A percentile compares a stretch with the other conserved stretches of the same genome.
phyloP scores from a whole-genome alignment of 2,888 invertebrate genomes.

The Dexiosoma caninum region DNA sequence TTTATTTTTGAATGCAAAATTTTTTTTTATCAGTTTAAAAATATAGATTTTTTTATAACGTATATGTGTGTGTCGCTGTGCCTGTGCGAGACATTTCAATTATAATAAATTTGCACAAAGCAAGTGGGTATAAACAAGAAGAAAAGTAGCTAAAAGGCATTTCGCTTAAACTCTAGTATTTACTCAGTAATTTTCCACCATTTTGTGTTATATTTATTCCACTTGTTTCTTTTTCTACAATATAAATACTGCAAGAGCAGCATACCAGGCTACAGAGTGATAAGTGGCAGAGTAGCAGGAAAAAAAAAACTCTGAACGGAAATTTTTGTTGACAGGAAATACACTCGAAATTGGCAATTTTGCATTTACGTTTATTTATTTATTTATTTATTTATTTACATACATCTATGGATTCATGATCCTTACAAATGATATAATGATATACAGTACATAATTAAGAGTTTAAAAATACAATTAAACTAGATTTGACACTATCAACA shows the following conservation, averaged over 20 bases:
- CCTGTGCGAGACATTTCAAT: slow-evolving; percentile 48
- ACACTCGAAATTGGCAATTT: slow-evolving; percentile 78
- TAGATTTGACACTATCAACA: no score
- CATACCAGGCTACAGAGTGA: background rate
- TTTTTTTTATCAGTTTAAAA: background rate
- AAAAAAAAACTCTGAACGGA: slow-evolving; percentile 65
- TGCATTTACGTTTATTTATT: slow-evolving; percentile 78
- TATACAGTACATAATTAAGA: no score
- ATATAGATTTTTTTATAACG: slow-evolving; percentile 34
- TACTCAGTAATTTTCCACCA: slow-evolving; percentile 54
- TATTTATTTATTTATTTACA: no score
- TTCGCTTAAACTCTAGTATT: slow-evolving; percentile 53
- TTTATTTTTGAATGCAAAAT: background rate
- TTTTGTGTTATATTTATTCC: slow-evolving; percentile 42
- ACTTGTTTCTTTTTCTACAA: slow-evolving; percentile 16
- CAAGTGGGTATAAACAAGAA: background rate
- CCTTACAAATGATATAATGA: no score
- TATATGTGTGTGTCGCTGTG: background rate
- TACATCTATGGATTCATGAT: no score
- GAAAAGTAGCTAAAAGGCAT: slow-evolving; percentile 50
- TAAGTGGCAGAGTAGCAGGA: slow-evolving; percentile 5
- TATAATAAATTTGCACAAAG: slow-evolving; percentile 16
- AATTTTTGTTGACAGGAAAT: slow-evolving; percentile 78
- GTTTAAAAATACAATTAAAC: no score
- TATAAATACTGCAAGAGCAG: slow-evolving; percentile 37